A percentile compares a stretch with the other conserved stretches of the same genome.
phyloP scores from a whole-genome alignment of 2,113 vertebrate genomes.

The Sardina pilchardus region DNA sequence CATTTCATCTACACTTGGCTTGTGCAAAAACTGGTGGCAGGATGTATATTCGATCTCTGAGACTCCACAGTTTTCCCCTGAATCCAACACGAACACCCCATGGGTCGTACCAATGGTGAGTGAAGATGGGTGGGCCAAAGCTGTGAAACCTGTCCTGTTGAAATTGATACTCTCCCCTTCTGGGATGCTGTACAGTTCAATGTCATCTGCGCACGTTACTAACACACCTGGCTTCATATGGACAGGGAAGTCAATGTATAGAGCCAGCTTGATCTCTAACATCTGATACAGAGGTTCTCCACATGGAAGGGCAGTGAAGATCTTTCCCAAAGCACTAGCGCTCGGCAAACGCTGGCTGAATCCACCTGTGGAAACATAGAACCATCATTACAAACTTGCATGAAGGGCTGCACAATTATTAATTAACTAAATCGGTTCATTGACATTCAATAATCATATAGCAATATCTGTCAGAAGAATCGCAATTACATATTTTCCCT shows the following conservation, averaged over 20 bases:
- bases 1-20: constrained; percentile 82
- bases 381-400: background rate
- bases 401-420: too few relatives aligned
- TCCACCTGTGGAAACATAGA: constrained; percentile 74
- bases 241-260: constrained; percentile 88
- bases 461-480: too few relatives aligned
- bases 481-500: too few relatives aligned
- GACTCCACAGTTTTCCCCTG: constrained; percentile 15
- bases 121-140: constrained; percentile 87
- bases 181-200: constrained; percentile 83
- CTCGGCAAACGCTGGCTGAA: constrained; percentile 91
- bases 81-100: constrained; percentile 87
- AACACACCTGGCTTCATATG: constrained; percentile 87
- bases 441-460: too few relatives aligned
- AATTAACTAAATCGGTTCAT: too few relatives aligned
- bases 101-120: constrained; percentile 82
- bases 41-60: constrained; percentile 69
- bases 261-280: constrained; percentile 91
- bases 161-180: constrained; percentile 67
- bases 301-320: constrained; percentile 86
- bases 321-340: constrained; percentile 90
- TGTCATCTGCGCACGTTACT: constrained; percentile 87
- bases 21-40: constrained; percentile 86
- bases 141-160: constrained; percentile 84
- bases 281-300: constrained; percentile 87